Percentiles rank a stretch among this genome's conserved stretches.
phyloP scores from a whole-genome alignment of 2,888 invertebrate species.

The Meiosimyza decipiens region DNA sequence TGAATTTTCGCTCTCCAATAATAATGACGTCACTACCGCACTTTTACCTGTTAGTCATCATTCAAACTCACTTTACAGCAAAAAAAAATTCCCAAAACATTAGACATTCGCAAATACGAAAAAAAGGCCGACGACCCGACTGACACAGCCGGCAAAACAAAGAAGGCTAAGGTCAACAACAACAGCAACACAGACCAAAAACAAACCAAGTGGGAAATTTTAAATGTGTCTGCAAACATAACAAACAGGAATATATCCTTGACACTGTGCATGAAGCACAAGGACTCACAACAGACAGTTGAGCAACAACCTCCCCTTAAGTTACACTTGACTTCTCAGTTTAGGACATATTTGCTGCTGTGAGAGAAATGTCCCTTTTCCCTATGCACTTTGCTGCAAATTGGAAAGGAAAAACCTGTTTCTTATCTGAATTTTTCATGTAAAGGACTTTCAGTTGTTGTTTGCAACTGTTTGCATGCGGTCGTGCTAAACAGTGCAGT shows the following conservation, averaged over 20 bases:
- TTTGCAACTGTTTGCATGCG: slow-evolving; percentile 27
- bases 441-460: slow-evolving; percentile 26
- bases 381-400: slow-evolving; percentile 13
- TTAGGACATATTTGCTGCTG: neutral
- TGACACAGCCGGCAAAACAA: slow-evolving; percentile 49
- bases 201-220: neutral
- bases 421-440: slow-evolving; percentile 10
- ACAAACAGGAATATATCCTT: slow-evolving; percentile 37
- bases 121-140: slow-evolving; percentile 42
- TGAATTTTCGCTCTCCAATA: slow-evolving; percentile 37
- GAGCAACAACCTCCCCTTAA: no score
- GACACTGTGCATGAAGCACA: no score
- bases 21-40: slow-evolving; percentile 48
- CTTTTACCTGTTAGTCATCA: slow-evolving; percentile 51
- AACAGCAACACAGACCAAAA: slow-evolving; percentile 24
- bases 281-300: no score
- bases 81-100: slow-evolving; percentile 26
- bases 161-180: slow-evolving; percentile 58
- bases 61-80: slow-evolving; percentile 33
- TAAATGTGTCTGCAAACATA: slow-evolving; percentile 3
- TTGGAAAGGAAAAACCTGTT: slow-evolving; percentile 32
- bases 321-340: neutral
- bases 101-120: slow-evolving; percentile 20
- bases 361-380: slow-evolving; percentile 30
- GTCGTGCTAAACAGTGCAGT: neutral